phyloP scores from a whole-genome alignment of 2,888 invertebrate species.

The Norana najaformis region DNA sequence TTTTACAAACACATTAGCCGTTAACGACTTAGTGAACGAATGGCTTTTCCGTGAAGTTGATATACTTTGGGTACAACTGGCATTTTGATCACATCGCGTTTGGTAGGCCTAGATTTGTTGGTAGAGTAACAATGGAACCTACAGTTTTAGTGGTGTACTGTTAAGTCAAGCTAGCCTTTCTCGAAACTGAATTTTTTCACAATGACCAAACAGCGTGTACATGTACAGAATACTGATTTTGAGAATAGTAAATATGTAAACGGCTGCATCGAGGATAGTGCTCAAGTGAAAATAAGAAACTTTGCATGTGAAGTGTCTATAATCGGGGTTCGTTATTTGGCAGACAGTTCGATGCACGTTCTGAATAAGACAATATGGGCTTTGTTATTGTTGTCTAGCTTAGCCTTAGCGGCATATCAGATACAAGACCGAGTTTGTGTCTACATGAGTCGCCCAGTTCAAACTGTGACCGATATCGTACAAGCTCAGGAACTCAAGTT shows the following conservation, averaged over 20 bases:
- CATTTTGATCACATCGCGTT: not conserved
- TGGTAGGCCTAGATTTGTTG: not conserved
- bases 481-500: not conserved
- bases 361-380: not conserved
- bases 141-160: not conserved
- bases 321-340: not conserved
- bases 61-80: not conserved
- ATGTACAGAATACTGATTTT: not conserved
- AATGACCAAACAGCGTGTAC: not conserved
- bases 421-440: not conserved
- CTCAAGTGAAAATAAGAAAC: not conserved
- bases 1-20: not conserved
- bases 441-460: not conserved
- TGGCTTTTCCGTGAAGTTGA: not conserved
- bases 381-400: not conserved
- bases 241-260: not conserved
- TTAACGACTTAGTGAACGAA: not conserved
- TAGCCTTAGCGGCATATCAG: not conserved
- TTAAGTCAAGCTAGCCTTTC: too few relatives aligned
- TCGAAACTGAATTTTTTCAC: not conserved
- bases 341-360: not conserved
- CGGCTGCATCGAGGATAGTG: not conserved
- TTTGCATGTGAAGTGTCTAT: not conserved
- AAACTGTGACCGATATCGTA: not conserved
- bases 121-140: not conserved